phyloP scores from a whole-genome alignment of 2,797 vertebrate genomes.

The Dipus sagitta region DNA sequence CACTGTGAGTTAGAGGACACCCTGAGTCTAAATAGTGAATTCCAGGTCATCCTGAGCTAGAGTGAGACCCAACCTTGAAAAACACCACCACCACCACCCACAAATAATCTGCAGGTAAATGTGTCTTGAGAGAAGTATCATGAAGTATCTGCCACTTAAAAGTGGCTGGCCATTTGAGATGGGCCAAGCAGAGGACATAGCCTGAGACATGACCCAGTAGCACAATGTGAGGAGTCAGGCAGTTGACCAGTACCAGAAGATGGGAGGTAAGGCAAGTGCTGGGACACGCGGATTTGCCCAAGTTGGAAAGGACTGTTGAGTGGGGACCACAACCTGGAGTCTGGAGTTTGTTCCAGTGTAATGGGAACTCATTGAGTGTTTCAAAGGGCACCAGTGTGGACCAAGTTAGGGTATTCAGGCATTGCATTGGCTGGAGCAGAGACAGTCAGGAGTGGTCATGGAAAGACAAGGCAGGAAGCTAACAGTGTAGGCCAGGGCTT shows the following conservation, averaged over 20 bases:
- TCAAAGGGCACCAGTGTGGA: not conserved
- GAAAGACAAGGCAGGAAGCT: not conserved
- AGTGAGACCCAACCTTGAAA: no score
- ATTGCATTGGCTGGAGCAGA: not conserved
- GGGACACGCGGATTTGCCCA: not conserved
- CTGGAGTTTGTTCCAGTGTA: not conserved
- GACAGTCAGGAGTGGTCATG: not conserved
- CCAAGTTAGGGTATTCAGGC: not conserved
- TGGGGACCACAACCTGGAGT: not conserved
- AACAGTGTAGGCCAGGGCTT: no score
- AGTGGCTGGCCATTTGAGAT: not conserved
- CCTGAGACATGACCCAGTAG: not conserved
- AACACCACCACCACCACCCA: no score
- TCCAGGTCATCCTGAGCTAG: no score
- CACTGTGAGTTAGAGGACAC: no score
- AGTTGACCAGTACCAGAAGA: not conserved
- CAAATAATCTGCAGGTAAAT: not conserved
- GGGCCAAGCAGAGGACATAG: not conserved
- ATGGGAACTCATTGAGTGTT: not conserved
- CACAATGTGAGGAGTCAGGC: not conserved
- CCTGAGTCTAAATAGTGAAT: no score
- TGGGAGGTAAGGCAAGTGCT: not conserved
- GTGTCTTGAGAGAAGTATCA: not conserved
- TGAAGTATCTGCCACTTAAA: not conserved
- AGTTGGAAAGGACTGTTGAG: not conserved